These are phyloP conservation scores for Mastacembelus armatus DNA, from an alignment of 2,797 vertebrate species.

Conservation along the genomic window DNA sequence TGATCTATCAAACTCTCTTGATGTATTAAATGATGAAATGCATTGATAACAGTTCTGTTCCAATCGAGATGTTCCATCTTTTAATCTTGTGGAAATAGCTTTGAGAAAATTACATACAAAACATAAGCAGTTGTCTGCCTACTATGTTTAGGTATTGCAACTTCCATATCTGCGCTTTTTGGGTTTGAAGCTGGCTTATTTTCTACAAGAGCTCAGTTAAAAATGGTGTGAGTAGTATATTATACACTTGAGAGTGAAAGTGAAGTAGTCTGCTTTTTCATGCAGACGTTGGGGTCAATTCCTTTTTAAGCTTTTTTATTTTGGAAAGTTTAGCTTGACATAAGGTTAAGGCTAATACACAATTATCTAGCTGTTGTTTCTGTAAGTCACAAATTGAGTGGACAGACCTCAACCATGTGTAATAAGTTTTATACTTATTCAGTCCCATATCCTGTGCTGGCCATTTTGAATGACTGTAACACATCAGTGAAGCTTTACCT, in stretches of 20 bases:
- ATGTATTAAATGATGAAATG: constrained; percentile 83
- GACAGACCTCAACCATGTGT: constrained; percentile 29
- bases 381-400: neutral
- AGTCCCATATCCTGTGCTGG: constrained; percentile 1
- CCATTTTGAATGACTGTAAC: constrained; percentile 38
- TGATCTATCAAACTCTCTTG: constrained; percentile 72
- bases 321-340: constrained; percentile 1
- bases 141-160: constrained; percentile 65
- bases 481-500: neutral
- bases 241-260: neutral
- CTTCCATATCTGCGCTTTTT: constrained; percentile 39
- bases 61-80: constrained; percentile 81
- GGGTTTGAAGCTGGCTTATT: constrained; percentile 67
- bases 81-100: constrained; percentile 69
- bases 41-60: constrained; percentile 80
- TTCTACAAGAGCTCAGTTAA: constrained; percentile 46
- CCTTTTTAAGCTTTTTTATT: constrained; percentile 2
- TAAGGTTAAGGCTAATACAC: too few species aligned
- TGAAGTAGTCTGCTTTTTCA: neutral
- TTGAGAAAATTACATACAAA: constrained; percentile 63
- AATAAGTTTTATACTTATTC: constrained; percentile 14
- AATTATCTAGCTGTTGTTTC: too few species aligned
- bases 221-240: constrained; percentile 23
- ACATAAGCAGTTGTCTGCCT: constrained; percentile 54
- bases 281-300: constrained; percentile 35